Evolutionary conservation across 2,797 vertebrate species (phyloP).

Genomic region (Lagodon rhomboides): DNA sequence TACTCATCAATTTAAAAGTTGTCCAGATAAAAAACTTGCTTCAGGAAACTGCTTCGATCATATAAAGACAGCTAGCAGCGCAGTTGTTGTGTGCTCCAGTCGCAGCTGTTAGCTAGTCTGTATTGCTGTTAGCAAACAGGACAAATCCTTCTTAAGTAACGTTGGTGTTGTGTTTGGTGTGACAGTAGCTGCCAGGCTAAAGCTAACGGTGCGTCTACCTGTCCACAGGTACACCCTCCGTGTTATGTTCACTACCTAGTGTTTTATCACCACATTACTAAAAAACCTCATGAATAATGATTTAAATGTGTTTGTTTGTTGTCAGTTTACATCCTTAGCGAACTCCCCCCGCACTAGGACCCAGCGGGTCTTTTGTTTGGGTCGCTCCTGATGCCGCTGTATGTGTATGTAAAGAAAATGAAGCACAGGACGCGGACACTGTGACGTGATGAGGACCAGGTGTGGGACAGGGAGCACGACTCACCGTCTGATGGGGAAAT

Average conservation of each 20-base stretch:
- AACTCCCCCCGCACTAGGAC: constrained; percentile 89
- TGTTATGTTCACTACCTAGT: neutral
- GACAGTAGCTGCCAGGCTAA: constrained; percentile 3
- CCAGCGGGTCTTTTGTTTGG: constrained; percentile 91
- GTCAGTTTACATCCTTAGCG: neutral
- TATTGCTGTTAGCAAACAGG: constrained; percentile 6
- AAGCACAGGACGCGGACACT: constrained; percentile 39
- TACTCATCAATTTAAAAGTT: neutral
- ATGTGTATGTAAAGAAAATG: constrained; percentile 67
- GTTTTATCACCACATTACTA: neutral
- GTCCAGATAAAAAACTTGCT: neutral
- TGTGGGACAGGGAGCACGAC: constrained; percentile 56
- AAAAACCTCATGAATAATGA: neutral
- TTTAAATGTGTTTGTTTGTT: constrained; percentile 33
- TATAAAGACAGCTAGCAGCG: too few species aligned
- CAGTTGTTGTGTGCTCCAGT: neutral
- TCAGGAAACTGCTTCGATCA: neutral
- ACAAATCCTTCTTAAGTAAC: constrained; percentile 36
- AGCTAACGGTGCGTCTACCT: neutral
- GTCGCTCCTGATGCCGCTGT: constrained; percentile 74
- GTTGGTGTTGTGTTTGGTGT: constrained; percentile 23
- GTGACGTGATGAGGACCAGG: constrained; percentile 1
- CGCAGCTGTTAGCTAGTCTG: neutral
- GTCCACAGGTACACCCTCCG: neutral
- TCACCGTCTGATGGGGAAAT: constrained; percentile 87